Evolutionary conservation across 2,797 vertebrate genomes (phyloP).

Genomic region (Cyprinodon diabolis): DNA sequence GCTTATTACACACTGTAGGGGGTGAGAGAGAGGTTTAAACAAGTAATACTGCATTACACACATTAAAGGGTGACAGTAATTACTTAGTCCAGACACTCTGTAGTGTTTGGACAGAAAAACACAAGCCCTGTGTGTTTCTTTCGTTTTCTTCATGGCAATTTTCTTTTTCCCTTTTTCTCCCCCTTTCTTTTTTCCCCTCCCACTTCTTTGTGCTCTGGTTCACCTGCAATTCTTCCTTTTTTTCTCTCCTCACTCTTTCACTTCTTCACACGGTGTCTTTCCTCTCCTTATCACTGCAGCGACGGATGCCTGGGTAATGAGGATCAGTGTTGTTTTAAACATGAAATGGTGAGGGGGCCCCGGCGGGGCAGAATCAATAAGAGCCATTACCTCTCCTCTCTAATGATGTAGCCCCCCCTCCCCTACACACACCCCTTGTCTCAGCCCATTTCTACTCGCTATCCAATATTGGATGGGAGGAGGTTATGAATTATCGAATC

Average conservation of each 20-base stretch:
- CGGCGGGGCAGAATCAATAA: slow-evolving; percentile 80
- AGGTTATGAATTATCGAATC: slow-evolving; percentile 86
- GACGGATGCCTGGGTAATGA: slow-evolving; percentile 79
- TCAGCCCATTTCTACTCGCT: slow-evolving; percentile 75
- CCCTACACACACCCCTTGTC: slow-evolving; percentile 58
- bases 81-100: slow-evolving; percentile 63
- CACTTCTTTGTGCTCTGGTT: slow-evolving; percentile 4
- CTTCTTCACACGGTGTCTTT: slow-evolving; percentile 34
- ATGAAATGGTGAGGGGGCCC: slow-evolving; percentile 81
- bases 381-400: slow-evolving; percentile 81
- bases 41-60: slow-evolving; percentile 68
- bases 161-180: slow-evolving; percentile 7
- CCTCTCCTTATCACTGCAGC: slow-evolving; percentile 60
- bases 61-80: slow-evolving; percentile 70
- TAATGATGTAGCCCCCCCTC: slow-evolving; percentile 74
- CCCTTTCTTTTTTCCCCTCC: background rate
- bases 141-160: slow-evolving; percentile 36
- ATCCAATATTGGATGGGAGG: slow-evolving; percentile 81
- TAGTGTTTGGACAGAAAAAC: slow-evolving; percentile 53
- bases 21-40: slow-evolving; percentile 58
- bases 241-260: slow-evolving; percentile 31
- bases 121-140: slow-evolving; percentile 46
- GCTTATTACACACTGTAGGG: slow-evolving; percentile 70
- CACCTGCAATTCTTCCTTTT: slow-evolving; percentile 8
- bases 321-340: slow-evolving; percentile 88